These are phyloP conservation scores for Ovibos moschatus DNA, from an alignment of 2,113 vertebrate genomes.

Conservation along the genomic window DNA sequence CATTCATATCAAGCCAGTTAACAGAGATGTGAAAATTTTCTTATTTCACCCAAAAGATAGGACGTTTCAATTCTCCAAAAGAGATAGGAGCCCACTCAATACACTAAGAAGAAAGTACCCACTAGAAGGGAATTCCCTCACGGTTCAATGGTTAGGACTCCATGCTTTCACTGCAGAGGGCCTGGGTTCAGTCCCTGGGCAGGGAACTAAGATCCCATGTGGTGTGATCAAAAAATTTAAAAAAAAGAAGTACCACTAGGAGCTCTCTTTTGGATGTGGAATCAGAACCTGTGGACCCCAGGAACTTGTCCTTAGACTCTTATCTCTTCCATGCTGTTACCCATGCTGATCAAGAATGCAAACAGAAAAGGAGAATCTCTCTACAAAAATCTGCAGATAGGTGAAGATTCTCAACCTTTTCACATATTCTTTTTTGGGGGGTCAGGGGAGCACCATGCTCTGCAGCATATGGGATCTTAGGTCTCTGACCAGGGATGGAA, in stretches of 20 bases:
- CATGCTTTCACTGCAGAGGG: neutral
- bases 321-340: neutral
- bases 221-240: neutral
- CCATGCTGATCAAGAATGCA: neutral
- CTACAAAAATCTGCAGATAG: neutral
- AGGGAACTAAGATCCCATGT: neutral
- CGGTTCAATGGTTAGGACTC: neutral
- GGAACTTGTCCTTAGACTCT: neutral
- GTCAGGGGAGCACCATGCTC: neutral
- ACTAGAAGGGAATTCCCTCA: neutral
- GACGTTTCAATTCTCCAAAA: neutral
- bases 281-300: neutral
- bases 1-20: constrained; percentile 31
- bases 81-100: neutral
- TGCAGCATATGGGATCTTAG: neutral
- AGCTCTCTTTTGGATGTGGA: neutral
- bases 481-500: neutral
- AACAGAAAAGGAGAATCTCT: neutral
- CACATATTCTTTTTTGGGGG: neutral
- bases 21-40: constrained; percentile 1
- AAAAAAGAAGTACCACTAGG: neutral
- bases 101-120: neutral
- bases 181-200: neutral
- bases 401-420: neutral
- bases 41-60: neutral